Evolutionary conservation across 1,140 invertebrate species (phyloP), one percentile per base, ranked within the genome.

Genomic region (Listronotus oregonensis): DNA sequence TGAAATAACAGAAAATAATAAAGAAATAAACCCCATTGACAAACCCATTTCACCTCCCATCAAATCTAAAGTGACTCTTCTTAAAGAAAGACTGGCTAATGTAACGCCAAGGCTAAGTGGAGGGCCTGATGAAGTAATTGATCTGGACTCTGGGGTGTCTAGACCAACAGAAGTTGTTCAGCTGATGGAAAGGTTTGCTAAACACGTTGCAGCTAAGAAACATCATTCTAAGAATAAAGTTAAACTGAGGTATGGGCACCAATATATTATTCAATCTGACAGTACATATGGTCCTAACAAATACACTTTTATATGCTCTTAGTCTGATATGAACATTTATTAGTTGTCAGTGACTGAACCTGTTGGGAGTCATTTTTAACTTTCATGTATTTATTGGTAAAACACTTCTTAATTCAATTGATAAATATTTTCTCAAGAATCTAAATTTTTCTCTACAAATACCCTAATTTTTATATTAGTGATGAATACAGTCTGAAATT

Each of bases 161-260:
- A 82, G 82, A 66, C 69, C 81, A 8, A 79, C 79, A 67, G 86
- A 85, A 40, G 77, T 88, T 10, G 80, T 84, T 64, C 71, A 82
- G 55, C 79, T 90, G 31, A 83, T 87, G 71, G 80, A 88, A 69
- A 80, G 86, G 73, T 90, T 85, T 73, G 76, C 83, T 15, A 83
- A 85, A 69, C 89, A 89, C 76, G 76, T 81, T 4, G 76, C 79
- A 15, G 68, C 82, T 1, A 82, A 84, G 64, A 83, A 82, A 18
- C 70, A 73, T 70, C 44, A 39, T 40, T 18, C 39, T 21, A 83
- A 80, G 62, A 70, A 71, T 72, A 81, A 78, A 71, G 75, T 74
- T 71, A 80, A 80, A 79, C 75, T 78, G 72, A 72, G 69, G 74
- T 75, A 84, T 64, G 2, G 21, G 8, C 8, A 12, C 1, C 1